phyloP scores from a whole-genome alignment of 2,888 invertebrate genomes.

The Eucera pruinosa region DNA sequence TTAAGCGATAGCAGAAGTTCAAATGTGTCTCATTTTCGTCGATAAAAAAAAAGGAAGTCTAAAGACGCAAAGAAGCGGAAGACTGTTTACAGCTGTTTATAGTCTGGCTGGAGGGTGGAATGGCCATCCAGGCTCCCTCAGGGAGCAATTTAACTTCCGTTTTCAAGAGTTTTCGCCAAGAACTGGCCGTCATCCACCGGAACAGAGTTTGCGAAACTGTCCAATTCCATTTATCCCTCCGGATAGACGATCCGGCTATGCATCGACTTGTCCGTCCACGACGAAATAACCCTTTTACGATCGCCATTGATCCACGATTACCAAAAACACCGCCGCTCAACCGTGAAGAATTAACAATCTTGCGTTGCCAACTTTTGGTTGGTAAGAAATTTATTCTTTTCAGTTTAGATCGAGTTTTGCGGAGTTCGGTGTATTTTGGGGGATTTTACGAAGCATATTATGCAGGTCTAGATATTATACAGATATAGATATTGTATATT shows the following conservation, averaged over 20 bases:
- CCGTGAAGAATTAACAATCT: too few relatives aligned
- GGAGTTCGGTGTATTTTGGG: too few relatives aligned
- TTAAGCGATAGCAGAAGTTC: too few relatives aligned
- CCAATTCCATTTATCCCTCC: constrained; percentile 66
- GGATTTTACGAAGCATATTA: too few relatives aligned
- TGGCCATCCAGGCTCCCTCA: constrained; percentile 10
- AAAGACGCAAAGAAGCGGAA: not conserved
- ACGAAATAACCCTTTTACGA: not conserved
- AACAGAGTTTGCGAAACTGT: constrained; percentile 59
- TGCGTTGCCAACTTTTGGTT: too few relatives aligned
- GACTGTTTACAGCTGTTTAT: constrained; percentile 44
- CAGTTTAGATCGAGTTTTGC: too few relatives aligned
- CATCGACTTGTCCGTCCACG: constrained; percentile 53
- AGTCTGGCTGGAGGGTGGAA: not conserved
- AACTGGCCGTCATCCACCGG: constrained; percentile 7
- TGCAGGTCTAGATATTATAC: too few relatives aligned
- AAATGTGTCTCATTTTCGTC: too few relatives aligned
- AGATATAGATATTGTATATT: too few relatives aligned
- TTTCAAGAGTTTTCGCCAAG: constrained; percentile 35
- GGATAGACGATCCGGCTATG: constrained; percentile 61
- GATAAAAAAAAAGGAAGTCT: not conserved
- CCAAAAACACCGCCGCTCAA: not conserved
- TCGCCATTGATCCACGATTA: constrained; percentile 14
- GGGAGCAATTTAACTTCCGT: constrained; percentile 54
- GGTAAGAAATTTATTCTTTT: not conserved